Evolutionary conservation across 1,140 invertebrate species (phyloP).

Genomic region (Reticulitermes speratus): DNA sequence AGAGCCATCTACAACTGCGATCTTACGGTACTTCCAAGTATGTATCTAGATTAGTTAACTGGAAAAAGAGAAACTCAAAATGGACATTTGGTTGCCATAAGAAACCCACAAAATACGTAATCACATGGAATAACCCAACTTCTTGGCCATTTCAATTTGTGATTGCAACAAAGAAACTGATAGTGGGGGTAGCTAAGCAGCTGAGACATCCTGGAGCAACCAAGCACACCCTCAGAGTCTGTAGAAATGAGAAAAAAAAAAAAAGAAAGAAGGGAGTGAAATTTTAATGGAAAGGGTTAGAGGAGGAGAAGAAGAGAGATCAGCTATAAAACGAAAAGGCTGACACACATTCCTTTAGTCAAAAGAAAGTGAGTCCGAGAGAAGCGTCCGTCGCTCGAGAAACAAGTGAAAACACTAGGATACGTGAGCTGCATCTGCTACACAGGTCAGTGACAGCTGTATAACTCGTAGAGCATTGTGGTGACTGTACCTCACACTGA

Average conservation of each 20-base stretch:
- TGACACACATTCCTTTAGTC: constrained; percentile 6
- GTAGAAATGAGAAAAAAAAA: background rate
- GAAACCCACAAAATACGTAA: background rate
- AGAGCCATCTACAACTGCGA: too few species aligned
- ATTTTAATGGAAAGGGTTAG: background rate
- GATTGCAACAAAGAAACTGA: background rate
- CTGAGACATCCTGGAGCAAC: constrained; percentile 8
- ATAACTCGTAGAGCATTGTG: too few species aligned
- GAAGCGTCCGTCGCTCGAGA: background rate
- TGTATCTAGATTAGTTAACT: too few species aligned
- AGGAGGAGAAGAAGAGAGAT: background rate
- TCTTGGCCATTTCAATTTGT: background rate
- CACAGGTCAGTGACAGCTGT: background rate
- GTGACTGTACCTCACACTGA: too few species aligned
- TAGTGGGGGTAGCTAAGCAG: background rate
- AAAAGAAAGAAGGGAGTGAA: background rate
- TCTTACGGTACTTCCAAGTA: too few species aligned
- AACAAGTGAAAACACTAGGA: too few species aligned
- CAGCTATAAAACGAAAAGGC: background rate
- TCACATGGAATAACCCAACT: background rate
- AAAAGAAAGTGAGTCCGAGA: background rate
- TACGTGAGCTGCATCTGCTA: too few species aligned
- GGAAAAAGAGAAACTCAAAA: background rate
- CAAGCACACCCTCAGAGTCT: background rate
- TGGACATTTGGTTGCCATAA: background rate